Evolutionary conservation across 2,797 vertebrate species (phyloP).

Genomic region (Chrysolophus pictus): DNA sequence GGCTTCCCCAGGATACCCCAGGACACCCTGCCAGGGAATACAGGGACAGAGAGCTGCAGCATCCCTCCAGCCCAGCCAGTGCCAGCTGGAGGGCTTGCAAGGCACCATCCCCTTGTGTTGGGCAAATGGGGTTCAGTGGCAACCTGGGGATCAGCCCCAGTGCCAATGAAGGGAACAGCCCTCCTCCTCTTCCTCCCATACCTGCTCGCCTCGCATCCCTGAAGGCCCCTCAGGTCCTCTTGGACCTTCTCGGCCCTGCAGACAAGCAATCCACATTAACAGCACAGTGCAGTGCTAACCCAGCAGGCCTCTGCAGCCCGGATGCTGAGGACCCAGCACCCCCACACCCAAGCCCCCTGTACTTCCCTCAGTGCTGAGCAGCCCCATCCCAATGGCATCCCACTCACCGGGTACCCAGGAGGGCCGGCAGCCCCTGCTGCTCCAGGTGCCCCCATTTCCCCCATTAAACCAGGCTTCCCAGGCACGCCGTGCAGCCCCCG

Average conservation of each 20-base stretch:
- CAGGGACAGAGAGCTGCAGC: rapidly evolving
- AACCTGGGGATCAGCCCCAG: no score
- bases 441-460: slow-evolving; percentile 82
- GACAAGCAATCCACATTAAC: not conserved
- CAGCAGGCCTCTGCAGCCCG: rapidly evolving
- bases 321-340: not conserved
- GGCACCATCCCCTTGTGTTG: not conserved
- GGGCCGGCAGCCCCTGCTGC: slow-evolving; percentile 77
- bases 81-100: not conserved
- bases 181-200: slow-evolving; percentile 51
- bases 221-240: slow-evolving; percentile 77
- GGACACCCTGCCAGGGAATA: slow-evolving; percentile 78
- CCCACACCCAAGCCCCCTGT: not conserved
- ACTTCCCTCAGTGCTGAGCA: not conserved
- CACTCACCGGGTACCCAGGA: slow-evolving; percentile 86
- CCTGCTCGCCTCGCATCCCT: slow-evolving; percentile 85
- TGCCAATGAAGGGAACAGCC: not conserved
- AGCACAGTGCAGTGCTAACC: not conserved
- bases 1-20: slow-evolving; percentile 76
- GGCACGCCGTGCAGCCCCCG: slow-evolving; percentile 77
- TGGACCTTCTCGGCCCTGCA: slow-evolving; percentile 75
- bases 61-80: rapidly evolving
- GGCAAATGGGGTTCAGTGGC: not conserved
- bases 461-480: slow-evolving; percentile 83
- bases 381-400: not conserved